A percentile compares a stretch with the other conserved stretches of the same genome.
phyloP scores from a whole-genome alignment of 1,140 invertebrate species.

The Leptonema lineaticorne region DNA sequence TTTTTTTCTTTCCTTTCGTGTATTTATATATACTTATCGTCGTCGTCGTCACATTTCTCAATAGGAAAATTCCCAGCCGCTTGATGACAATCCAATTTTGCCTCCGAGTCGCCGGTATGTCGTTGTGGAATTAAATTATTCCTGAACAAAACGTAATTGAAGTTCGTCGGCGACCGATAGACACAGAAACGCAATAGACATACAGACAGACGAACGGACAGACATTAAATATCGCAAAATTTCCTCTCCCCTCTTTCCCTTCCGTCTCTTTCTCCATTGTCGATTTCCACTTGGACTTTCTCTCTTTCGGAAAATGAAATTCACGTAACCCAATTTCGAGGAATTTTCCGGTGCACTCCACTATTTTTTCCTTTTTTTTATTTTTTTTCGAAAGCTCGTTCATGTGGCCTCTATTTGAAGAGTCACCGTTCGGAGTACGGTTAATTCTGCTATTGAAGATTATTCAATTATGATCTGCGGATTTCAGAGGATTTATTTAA shows the following conservation, averaged over 20 bases:
- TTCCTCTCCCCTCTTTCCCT: too few relatives aligned
- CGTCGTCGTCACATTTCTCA: background rate
- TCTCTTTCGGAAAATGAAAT: conserved; percentile 21
- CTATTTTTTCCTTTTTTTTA: too few relatives aligned
- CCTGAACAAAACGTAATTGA: conserved; percentile 21
- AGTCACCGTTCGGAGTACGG: background rate
- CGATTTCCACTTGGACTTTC: background rate
- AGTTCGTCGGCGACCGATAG: conserved; percentile 6
- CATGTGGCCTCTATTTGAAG: background rate
- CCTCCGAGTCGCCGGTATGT: conserved; percentile 5
- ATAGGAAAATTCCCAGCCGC: conserved; percentile 2
- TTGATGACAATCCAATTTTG: conserved; percentile 18
- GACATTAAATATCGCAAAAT: conserved; percentile 9
- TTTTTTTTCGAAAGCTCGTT: background rate
- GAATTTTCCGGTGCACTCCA: conserved; percentile 8
- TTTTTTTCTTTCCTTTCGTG: too few relatives aligned
- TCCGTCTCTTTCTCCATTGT: too few relatives aligned
- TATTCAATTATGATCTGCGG: conserved; percentile 10
- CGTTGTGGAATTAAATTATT: conserved; percentile 26
- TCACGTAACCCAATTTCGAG: conserved; percentile 27
- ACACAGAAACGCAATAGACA: background rate
- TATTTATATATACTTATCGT: too few relatives aligned
- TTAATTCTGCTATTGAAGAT: conserved; percentile 3
- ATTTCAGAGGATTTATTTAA: background rate
- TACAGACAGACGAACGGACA: background rate